These are phyloP conservation scores for Bucco capensis DNA, from an alignment of 2,113 vertebrate species.

Conservation along the genomic window DNA sequence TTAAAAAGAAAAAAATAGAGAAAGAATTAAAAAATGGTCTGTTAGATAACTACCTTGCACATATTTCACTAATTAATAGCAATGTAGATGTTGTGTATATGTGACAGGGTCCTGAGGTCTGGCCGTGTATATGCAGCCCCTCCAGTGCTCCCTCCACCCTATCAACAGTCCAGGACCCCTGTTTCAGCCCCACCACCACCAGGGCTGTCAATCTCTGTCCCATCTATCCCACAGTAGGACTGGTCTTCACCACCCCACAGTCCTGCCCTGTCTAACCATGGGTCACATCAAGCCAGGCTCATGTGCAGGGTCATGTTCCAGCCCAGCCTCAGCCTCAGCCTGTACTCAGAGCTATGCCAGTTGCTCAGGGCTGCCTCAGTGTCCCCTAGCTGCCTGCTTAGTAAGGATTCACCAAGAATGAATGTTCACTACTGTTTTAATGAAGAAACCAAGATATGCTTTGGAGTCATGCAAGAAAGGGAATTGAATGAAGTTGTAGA, in stretches of 20 bases:
- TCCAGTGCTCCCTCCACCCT: too few species aligned
- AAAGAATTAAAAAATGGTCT: fast-evolving
- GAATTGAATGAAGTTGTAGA: background rate
- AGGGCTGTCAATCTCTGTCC: fast-evolving
- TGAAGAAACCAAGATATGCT: background rate
- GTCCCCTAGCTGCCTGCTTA: background rate
- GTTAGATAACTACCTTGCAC: background rate
- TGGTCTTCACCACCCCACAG: background rate
- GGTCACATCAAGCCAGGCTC: fast-evolving
- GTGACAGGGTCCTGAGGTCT: background rate
- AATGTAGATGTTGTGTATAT: background rate
- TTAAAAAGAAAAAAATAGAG: background rate
- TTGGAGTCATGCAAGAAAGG: background rate
- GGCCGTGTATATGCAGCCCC: background rate
- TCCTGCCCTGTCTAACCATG: background rate
- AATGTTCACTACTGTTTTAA: background rate
- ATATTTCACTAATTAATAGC: background rate
- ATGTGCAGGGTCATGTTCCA: fast-evolving
- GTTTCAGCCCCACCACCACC: fast-evolving
- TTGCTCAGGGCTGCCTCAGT: background rate
- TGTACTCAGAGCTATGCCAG: background rate
- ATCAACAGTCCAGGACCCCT: background rate
- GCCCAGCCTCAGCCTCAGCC: background rate
- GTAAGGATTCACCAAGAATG: background rate
- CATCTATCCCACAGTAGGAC: background rate